Evolutionary conservation across 2,113 vertebrate species (phyloP), one percentile per base, ranked within the genome.

Genomic region (Lophius piscatorius): DNA sequence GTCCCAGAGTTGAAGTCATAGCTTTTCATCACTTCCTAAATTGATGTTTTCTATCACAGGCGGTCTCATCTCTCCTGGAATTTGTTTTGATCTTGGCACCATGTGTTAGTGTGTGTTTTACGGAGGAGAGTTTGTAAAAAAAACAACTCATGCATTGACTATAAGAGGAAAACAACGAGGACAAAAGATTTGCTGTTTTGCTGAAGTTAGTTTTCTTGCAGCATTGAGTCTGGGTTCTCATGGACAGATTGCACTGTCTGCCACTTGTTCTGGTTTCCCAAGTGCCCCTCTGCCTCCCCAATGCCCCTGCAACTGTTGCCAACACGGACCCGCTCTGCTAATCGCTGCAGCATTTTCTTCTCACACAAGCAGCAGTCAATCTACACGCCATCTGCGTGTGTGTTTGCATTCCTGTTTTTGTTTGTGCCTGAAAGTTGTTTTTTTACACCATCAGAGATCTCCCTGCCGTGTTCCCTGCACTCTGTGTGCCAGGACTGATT

Each of bases 221-320:
- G 82, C 48, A 67, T 55, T 41, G 64, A 87, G 80, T 74, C 74
- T 63, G 60, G 50, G 72, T 82, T 77, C 78, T 73, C 56, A 76
- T 80, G 85, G 87, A 83, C 89, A 90, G 89, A 89, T 90, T 89
- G 88, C 76, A 57, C 79, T 80, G 83, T 89, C 87, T 89, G 71
- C 85, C 89, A 87, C 86, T 82, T 80, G 60, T 65, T 69, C 42
- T 73, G 78, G 34, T 74, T 81, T 73, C 70, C 74, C 83, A 62
- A 75, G 74, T 72, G 47, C 41, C 72, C 61, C 73, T 35, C 60
- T 40, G 40, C 42, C 42, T 36, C 52, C 59, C 51, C 38, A 39
- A 24, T 73, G 62, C 80, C 76, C 63, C 83, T 65, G 74, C 51
- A 70, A 80, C 66, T 83, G 76, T 80, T 77, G 86, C 87, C 87